phyloP scores from a whole-genome alignment of 2,888 invertebrate species.

The Homarus gammarus region DNA sequence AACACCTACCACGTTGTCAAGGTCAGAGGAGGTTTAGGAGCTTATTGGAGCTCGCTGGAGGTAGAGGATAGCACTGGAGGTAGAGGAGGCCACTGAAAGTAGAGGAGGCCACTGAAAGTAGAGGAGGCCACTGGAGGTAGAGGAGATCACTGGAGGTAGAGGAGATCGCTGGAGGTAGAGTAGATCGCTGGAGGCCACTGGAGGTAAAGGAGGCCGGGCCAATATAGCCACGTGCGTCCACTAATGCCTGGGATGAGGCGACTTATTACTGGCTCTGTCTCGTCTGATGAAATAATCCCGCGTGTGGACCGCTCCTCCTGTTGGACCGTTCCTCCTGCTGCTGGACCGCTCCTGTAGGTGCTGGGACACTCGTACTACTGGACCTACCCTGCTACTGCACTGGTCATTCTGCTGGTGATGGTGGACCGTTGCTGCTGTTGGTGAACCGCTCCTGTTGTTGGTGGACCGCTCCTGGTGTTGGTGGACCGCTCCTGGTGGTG shows the following conservation, averaged over 20 bases:
- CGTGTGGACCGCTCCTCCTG: not conserved
- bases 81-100: not conserved
- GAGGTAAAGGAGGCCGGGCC: not conserved
- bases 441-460: too few species aligned
- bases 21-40: not conserved
- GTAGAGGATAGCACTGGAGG: not conserved
- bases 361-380: too few species aligned
- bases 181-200: not conserved
- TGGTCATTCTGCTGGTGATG: too few species aligned
- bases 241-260: slow-evolving; percentile 12
- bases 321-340: too few species aligned
- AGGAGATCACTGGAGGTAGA: too few species aligned
- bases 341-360: too few species aligned
- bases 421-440: too few species aligned
- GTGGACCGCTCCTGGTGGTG: too few species aligned
- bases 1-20: not conserved
- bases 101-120: too few species aligned
- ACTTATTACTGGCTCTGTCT: slow-evolving; percentile 9
- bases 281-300: not conserved
- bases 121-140: too few species aligned
- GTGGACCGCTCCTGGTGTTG: too few species aligned
- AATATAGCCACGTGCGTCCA: not conserved
- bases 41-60: not conserved
- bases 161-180: not conserved
- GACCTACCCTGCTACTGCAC: too few species aligned